Conservation (phyloP, 1,140 invertebrate species). For the Aphaenogaster rudis region DNA sequence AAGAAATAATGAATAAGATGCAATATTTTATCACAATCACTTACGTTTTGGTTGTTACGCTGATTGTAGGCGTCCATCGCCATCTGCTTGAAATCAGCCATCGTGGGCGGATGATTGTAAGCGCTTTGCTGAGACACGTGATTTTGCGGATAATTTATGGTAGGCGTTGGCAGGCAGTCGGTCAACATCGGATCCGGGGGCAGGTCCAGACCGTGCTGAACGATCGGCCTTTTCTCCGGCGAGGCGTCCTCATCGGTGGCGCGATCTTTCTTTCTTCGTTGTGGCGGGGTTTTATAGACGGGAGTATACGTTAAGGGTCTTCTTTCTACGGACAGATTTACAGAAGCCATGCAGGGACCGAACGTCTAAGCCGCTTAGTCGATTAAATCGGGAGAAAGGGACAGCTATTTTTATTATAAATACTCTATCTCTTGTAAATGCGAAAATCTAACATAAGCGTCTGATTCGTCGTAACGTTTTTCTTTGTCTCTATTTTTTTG, state of each 20-base stretch:
- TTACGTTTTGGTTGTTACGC: conserved; percentile 83
- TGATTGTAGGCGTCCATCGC: conserved; percentile 85
- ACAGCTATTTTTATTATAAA: neutral
- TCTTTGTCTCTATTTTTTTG: neutral
- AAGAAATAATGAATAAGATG: neutral
- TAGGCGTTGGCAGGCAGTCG: conserved; percentile 77
- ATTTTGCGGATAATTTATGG: conserved; percentile 78
- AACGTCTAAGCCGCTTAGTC: conserved; percentile 75
- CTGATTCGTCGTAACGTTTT: neutral
- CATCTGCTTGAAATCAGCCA: conserved; percentile 84
- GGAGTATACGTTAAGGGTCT: conserved; percentile 87
- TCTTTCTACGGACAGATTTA: conserved; percentile 84
- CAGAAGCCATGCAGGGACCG: conserved; percentile 74
- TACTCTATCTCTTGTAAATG: conserved; percentile 16
- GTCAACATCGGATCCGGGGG: conserved; percentile 76
- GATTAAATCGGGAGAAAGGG: conserved; percentile 73
- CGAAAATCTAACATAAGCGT: conserved; percentile 4
- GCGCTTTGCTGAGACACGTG: conserved; percentile 75
- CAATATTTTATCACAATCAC: conserved; percentile 44
- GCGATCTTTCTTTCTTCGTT: conserved; percentile 85
- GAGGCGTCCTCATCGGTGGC: conserved; percentile 76
- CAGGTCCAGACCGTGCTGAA: conserved; percentile 76
- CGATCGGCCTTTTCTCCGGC: conserved; percentile 82
- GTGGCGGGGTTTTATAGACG: conserved; percentile 88
- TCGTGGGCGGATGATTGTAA: conserved; percentile 80